Evolutionary conservation across 2,113 vertebrate species (phyloP), one percentile per base, ranked within the genome.

Genomic region (Neopipo cinnamomea): DNA sequence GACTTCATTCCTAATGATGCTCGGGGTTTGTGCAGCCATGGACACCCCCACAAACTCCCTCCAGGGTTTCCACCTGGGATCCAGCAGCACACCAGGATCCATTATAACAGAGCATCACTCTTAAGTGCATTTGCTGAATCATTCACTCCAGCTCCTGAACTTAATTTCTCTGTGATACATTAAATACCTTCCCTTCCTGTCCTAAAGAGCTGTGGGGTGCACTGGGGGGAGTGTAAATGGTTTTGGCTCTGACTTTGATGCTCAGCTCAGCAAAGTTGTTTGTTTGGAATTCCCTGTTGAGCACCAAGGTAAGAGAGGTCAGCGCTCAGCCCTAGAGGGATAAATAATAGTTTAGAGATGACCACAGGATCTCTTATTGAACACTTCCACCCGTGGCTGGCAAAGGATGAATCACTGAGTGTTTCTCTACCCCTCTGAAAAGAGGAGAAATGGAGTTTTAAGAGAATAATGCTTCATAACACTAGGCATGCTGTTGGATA

Each of bases 391-490:
- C 58, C 4, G 0, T 6, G 70, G 61, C 0, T 62, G 53, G 66
- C 74, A 44, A 82, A 86, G 83, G 49, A 91, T 24, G 35, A 80
- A 47, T 46, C 37, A 28, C 78, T 33, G 62, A 20, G 74, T 44
- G 56, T 56, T 84, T n/a, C 31, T 25, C 39, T 50, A 39, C 27
- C 76, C 91, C 42, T 75, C 65, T 22, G 49, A 75, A 92, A 92
- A 81, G 77, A 71, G 56, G 58, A 86, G 25, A 87, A 95, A 92
- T 23, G 52, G 58, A 31, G 74, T 87, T 92, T 91, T 91, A 88
- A 73, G 85, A 93, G 81, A 87, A 87, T 79, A 91, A 93, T 62
- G 67, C 67, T 85, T 93, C 71, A 27, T 74, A 91, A 88, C 49
- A 47, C 47, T 9, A 15, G 35, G 72, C 55, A 18, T 28, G 77